These are phyloP conservation scores for Sinotaia quadrata DNA, from an alignment of 2,888 invertebrate genomes.

Conservation along the genomic window DNA sequence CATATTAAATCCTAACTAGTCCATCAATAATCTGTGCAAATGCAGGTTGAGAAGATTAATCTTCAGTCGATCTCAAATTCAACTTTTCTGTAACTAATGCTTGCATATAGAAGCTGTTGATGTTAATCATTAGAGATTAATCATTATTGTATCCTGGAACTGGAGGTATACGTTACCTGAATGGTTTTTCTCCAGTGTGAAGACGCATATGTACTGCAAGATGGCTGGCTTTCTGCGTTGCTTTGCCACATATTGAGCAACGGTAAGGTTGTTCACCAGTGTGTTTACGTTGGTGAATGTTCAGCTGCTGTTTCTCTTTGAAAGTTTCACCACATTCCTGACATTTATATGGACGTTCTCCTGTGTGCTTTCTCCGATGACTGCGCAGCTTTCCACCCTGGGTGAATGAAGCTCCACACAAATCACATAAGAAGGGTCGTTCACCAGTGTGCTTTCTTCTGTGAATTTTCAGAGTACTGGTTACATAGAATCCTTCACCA, in stretches of 20 bases:
- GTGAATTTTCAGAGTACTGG: slow-evolving; percentile 25
- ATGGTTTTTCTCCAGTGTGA: slow-evolving; percentile 14
- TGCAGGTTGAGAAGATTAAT: too few relatives aligned
- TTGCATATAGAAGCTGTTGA: too few relatives aligned
- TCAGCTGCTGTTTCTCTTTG: slow-evolving; percentile 25
- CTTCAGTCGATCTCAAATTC: too few relatives aligned
- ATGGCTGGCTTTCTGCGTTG: slow-evolving; percentile 5
- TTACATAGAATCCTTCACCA: slow-evolving; percentile 30
- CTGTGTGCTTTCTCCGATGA: slow-evolving; percentile 31
- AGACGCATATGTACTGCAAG: slow-evolving; percentile 12
- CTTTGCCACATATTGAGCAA: slow-evolving; percentile 31
- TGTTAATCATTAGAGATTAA: too few relatives aligned
- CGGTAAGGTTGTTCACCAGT: slow-evolving; percentile 29
- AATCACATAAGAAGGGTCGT: slow-evolving; percentile 35
- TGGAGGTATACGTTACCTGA: too few relatives aligned
- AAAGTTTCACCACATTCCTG: slow-evolving; percentile 29
- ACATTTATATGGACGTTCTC: slow-evolving; percentile 32
- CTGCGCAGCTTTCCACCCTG: slow-evolving; percentile 16
- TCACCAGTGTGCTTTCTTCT: slow-evolving; percentile 33
- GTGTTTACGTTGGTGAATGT: slow-evolving; percentile 31
- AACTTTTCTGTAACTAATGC: too few relatives aligned
- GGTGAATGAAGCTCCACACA: slow-evolving; percentile 35
- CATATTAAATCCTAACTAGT: too few relatives aligned
- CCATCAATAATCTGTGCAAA: too few relatives aligned
- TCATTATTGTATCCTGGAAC: too few relatives aligned